phyloP scores from a whole-genome alignment of 2,113 vertebrate genomes.

The Astatotilapia flaviijosephi region DNA sequence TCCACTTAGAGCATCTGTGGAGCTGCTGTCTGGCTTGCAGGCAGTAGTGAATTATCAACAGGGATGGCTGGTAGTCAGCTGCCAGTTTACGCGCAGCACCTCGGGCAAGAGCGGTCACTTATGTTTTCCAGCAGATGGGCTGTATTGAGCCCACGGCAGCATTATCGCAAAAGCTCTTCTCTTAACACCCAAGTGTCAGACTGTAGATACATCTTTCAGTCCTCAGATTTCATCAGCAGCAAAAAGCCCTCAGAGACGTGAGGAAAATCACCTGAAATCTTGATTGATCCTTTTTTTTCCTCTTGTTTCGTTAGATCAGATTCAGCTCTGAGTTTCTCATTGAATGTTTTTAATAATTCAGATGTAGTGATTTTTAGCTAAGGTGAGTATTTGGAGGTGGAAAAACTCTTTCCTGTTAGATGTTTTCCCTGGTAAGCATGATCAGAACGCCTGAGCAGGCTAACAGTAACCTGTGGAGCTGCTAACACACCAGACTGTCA shows the following conservation, averaged over 20 bases:
- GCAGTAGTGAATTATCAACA: conserved; percentile 32
- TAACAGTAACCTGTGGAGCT: not conserved
- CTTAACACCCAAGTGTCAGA: conserved; percentile 5
- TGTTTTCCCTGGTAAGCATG: not conserved
- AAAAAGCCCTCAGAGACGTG: not conserved
- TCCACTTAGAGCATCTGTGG: conserved; percentile 24
- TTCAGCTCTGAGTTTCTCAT: not conserved
- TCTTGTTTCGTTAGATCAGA: not conserved
- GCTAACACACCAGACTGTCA: conserved; percentile 18
- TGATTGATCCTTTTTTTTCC: not conserved
- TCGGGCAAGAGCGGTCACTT: not conserved
- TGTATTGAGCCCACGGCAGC: not conserved
- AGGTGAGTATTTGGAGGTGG: conserved; percentile 5
- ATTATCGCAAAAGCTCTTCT: not conserved
- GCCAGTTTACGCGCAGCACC: conserved; percentile 12
- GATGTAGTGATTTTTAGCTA: conserved; percentile 14
- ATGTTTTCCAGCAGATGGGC: not conserved
- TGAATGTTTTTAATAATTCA: conserved; percentile 10
- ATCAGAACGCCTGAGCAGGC: conserved; percentile 9
- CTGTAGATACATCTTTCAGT: not conserved
- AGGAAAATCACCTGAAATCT: not conserved
- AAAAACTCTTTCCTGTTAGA: not conserved
- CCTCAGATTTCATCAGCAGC: not conserved
- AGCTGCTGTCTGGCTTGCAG: conserved; percentile 5
- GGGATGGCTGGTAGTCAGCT: conserved; percentile 11